Conservation (phyloP, 2,797 vertebrate species). For the Argya squamiceps region DNA sequence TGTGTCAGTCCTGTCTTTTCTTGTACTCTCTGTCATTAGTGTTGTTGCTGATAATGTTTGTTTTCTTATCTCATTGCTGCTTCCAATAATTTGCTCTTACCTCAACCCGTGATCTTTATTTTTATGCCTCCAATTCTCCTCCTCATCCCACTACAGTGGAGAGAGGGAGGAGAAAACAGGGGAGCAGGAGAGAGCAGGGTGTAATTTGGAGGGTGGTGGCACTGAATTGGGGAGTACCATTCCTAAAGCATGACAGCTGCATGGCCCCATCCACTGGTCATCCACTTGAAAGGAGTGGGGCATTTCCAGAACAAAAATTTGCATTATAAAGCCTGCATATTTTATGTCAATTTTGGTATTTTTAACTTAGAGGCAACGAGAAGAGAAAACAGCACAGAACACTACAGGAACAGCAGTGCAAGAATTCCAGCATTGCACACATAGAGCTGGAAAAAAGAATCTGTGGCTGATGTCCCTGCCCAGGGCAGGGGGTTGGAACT, state of each 20-base stretch:
- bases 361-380: not conserved
- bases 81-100: not conserved
- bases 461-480: not conserved
- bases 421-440: not conserved
- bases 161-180: accelerated
- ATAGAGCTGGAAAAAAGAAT: not conserved
- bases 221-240: accelerated
- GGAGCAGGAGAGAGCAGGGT: not conserved
- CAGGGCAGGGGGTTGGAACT: not conserved
- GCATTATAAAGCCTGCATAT: accelerated
- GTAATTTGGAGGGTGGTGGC: not conserved
- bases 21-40: not conserved
- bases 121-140: not conserved
- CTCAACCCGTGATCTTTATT: accelerated
- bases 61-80: not conserved
- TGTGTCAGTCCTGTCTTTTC: accelerated
- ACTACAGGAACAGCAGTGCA: accelerated
- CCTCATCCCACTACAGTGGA: not conserved
- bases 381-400: not conserved
- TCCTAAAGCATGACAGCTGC: not conserved
- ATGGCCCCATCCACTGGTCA: not conserved
- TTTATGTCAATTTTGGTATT: not conserved
- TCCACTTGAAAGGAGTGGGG: not conserved
- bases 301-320: not conserved
- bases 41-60: not conserved